Percentiles rank a stretch among this genome's conserved stretches.
Evolutionary conservation across 2,797 vertebrate genomes (phyloP).

Genomic region (Labroides dimidiatus): DNA sequence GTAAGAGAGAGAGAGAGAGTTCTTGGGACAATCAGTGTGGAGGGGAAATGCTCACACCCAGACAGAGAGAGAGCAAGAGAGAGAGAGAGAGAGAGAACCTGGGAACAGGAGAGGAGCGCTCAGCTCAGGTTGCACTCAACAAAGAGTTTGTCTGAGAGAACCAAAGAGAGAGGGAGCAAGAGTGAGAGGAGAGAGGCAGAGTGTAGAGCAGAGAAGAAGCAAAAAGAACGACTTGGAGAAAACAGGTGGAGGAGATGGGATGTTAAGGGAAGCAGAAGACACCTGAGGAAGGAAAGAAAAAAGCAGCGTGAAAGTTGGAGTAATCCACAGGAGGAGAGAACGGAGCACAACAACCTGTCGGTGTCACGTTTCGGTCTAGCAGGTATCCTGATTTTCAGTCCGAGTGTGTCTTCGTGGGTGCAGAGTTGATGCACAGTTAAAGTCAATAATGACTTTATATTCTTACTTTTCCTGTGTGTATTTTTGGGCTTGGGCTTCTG

Average conservation of each 20-base stretch:
- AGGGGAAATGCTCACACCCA: constrained; percentile 84
- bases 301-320: constrained; percentile 34
- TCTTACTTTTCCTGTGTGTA: too few species aligned
- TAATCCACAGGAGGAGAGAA: constrained; percentile 19
- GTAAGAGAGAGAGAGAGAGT: constrained; percentile 13
- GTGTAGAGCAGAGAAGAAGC: constrained; percentile 18
- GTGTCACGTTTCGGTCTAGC: constrained; percentile 52
- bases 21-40: constrained; percentile 66
- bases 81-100: constrained; percentile 45
- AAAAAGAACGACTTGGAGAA: not conserved
- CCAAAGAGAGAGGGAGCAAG: constrained; percentile 21
- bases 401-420: constrained; percentile 2
- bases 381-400: constrained; percentile 62
- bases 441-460: too few species aligned
- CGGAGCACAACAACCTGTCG: constrained; percentile 13
- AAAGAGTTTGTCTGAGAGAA: constrained; percentile 68
- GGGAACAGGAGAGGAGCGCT: constrained; percentile 69
- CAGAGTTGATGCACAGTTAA: too few species aligned
- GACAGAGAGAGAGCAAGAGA: constrained; percentile 32
- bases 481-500: too few species aligned
- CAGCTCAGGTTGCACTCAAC: constrained; percentile 72
- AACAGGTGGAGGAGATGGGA: constrained; percentile 31
- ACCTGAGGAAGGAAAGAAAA: constrained; percentile 1
- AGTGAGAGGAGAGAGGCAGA: constrained; percentile 26
- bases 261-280: constrained; percentile 4